Percentiles rank a stretch among this genome's conserved stretches.
Conservation (phyloP, 1,140 invertebrate species). For the Planococcus citri region DNA sequence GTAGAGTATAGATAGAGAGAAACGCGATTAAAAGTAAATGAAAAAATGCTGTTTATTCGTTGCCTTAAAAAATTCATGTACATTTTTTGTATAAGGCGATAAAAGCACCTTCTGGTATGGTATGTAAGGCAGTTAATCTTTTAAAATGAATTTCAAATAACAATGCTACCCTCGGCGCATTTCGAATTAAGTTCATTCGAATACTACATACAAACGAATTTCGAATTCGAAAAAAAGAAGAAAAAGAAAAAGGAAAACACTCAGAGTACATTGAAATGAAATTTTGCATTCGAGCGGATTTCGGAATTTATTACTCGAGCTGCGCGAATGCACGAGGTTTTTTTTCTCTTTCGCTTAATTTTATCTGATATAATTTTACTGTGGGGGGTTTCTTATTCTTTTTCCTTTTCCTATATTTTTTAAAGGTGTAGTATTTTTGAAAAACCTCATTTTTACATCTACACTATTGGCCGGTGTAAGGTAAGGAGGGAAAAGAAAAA, state of each 20-base stretch:
- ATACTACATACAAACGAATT: background rate
- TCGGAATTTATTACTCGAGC: background rate
- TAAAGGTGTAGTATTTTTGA: background rate
- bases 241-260: background rate
- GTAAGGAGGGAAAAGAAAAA: too few species aligned
- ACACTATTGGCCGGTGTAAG: too few species aligned
- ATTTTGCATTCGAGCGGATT: background rate
- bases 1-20: too few species aligned
- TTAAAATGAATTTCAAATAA: conserved; percentile 8
- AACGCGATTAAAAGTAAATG: conserved; percentile 1
- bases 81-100: background rate
- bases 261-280: background rate
- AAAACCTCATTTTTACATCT: too few species aligned
- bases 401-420: too few species aligned
- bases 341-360: background rate
- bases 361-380: background rate
- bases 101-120: background rate
- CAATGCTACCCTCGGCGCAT: background rate
- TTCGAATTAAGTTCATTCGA: conserved; percentile 7
- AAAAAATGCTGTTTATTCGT: conserved; percentile 8
- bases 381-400: too few species aligned
- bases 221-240: background rate
- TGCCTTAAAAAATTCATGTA: background rate
- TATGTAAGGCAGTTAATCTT: background rate
- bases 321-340: background rate